These are phyloP conservation scores for Drosophila demipolita DNA, from an alignment of 2,888 invertebrate species.

Conservation along the genomic window DNA sequence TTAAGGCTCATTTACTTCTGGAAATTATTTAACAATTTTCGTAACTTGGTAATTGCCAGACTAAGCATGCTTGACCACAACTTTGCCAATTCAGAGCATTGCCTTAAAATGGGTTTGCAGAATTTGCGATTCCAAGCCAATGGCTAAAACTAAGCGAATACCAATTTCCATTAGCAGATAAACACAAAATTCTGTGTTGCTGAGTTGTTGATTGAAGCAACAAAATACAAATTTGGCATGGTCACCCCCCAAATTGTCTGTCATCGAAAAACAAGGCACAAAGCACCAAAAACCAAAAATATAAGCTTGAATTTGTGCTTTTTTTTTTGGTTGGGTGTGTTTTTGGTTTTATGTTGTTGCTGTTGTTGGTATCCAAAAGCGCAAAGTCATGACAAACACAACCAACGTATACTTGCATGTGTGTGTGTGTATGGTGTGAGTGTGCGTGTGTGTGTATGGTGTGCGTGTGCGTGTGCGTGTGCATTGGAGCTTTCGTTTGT, in stretches of 20 bases:
- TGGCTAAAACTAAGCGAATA: conserved; percentile 18
- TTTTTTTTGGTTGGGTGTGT: not conserved
- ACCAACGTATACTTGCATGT: conserved; percentile 14
- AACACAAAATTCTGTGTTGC: not conserved
- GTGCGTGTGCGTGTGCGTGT: conserved; percentile 19
- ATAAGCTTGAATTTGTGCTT: not conserved
- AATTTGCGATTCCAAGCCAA: not conserved
- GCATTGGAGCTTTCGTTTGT: conserved; percentile 16
- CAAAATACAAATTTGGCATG: conserved; percentile 55
- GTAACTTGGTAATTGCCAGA: not conserved
- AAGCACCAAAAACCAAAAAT: not conserved
- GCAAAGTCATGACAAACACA: conserved; percentile 70
- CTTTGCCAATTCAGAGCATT: not conserved
- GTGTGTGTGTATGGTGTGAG: conserved; percentile 13
- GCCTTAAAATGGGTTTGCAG: conserved; percentile 1
- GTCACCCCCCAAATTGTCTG: not conserved
- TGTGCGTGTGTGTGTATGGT: conserved; percentile 16
- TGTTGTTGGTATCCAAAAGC: conserved; percentile 46
- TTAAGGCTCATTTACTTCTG: not conserved
- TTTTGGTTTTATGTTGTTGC: conserved; percentile 9
- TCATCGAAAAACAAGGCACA: not conserved
- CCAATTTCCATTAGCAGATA: conserved; percentile 17
- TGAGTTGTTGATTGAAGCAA: conserved; percentile 39
- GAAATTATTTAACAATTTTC: not conserved
- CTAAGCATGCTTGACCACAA: not conserved